A percentile compares a stretch with the other conserved stretches of the same genome.
Conservation (phyloP, 2,888 invertebrate species). For the Phyllotreta striolata region DNA sequence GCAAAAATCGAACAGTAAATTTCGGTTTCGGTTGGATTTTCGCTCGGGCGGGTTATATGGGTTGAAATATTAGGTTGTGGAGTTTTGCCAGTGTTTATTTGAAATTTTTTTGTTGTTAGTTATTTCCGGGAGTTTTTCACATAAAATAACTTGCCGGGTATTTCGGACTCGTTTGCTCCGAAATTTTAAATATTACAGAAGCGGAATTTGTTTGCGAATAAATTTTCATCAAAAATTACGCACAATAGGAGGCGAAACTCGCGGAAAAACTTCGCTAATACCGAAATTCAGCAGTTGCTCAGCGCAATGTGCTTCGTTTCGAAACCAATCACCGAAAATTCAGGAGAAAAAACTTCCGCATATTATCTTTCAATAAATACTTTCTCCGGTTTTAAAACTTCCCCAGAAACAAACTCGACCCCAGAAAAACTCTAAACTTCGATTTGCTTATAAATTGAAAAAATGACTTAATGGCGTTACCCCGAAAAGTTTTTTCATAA, state of each 20-base stretch:
- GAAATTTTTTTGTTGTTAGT: not conserved
- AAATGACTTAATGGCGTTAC: conserved; percentile 32
- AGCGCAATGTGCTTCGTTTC: conserved; percentile 5
- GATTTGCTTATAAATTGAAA: conserved; percentile 42
- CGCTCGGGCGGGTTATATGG: conserved; percentile 11
- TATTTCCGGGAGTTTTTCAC: not conserved
- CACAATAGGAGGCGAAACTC: no score
- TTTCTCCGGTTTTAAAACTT: conserved; percentile 27
- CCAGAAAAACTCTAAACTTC: conserved; percentile 34
- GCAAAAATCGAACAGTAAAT: conserved; percentile 32
- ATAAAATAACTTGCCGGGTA: no score
- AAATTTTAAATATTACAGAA: no score
- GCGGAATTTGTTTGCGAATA: no score
- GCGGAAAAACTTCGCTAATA: conserved; percentile 21
- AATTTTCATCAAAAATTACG: no score
- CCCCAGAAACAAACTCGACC: conserved; percentile 27
- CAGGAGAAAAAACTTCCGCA: conserved; percentile 16
- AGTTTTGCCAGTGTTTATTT: conserved; percentile 12
- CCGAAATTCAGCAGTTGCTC: conserved; percentile 10
- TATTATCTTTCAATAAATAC: conserved; percentile 35
- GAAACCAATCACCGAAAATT: conserved; percentile 19
- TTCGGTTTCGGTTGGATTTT: conserved; percentile 19
- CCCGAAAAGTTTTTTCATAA: conserved; percentile 32
- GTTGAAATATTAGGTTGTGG: conserved; percentile 21
- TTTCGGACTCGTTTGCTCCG: no score